phyloP scores from a whole-genome alignment of 64 coral and sea anemone species.

The Actinia tenebrosa region DNA sequence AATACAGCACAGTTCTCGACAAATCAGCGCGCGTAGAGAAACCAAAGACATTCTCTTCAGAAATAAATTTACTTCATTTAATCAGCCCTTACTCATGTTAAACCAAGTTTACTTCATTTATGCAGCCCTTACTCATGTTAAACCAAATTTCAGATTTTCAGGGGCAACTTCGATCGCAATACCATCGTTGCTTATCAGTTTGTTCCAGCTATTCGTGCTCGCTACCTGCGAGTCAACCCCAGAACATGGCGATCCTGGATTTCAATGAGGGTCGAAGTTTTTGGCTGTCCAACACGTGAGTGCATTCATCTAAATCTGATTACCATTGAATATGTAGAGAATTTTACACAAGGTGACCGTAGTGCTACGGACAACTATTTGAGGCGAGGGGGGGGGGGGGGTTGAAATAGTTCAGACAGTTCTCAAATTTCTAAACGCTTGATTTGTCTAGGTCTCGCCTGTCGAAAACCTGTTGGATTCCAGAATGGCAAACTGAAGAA shows the following conservation, averaged over 20 bases:
- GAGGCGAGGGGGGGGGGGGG: too few species aligned
- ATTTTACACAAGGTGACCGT: too few species aligned
- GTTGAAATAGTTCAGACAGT: too few species aligned
- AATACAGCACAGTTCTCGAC: too few species aligned
- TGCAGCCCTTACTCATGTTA: background rate
- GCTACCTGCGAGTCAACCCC: constrained; percentile 39
- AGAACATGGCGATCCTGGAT: constrained; percentile 49
- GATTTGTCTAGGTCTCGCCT: constrained; percentile 38
- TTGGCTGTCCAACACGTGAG: constrained; percentile 42
- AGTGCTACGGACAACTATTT: too few species aligned
- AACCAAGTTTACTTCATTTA: background rate
- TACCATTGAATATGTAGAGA: background rate
- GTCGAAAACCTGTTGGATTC: constrained; percentile 64
- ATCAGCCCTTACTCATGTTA: background rate
- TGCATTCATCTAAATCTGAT: background rate
- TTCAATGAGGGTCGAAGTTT: constrained; percentile 51
- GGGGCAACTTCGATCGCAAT: constrained; percentile 52
- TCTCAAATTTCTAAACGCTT: background rate
- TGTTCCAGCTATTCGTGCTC: constrained; percentile 10
- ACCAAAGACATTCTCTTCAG: too few species aligned
- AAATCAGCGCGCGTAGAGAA: too few species aligned
- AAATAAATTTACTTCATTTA: too few species aligned
- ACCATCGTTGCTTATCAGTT: constrained; percentile 48
- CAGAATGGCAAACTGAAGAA: constrained; percentile 61
- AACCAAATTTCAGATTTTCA: constrained; percentile 30